phyloP scores from a whole-genome alignment of 2,888 invertebrate species.

The Caradrina kadenii region DNA sequence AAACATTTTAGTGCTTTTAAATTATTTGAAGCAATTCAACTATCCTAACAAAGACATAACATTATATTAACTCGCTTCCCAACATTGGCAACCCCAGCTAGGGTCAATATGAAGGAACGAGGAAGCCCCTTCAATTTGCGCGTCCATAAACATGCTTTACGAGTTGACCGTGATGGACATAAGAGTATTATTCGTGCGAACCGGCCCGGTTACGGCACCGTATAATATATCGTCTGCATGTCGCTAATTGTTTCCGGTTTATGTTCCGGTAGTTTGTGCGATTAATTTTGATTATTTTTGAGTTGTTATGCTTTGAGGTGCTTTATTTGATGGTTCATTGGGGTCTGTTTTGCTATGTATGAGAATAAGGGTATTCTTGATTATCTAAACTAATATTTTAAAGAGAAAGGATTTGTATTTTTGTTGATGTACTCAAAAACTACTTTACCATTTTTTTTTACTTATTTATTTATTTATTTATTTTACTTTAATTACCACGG shows the following conservation, averaged over 20 bases:
- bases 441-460: too few species aligned
- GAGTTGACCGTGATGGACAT: conserved; percentile 73
- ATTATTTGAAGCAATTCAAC: background rate
- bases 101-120: conserved; percentile 69
- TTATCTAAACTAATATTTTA: background rate
- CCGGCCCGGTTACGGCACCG: conserved; percentile 47
- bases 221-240: conserved; percentile 50
- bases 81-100: conserved; percentile 58
- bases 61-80: conserved; percentile 4
- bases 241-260: conserved; percentile 62
- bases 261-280: conserved; percentile 28
- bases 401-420: too few species aligned
- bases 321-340: conserved; percentile 5
- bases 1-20: background rate
- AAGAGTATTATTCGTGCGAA: conserved; percentile 63
- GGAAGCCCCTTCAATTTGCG: conserved; percentile 76
- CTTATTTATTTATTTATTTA: too few species aligned
- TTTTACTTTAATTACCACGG: too few species aligned
- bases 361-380: conserved; percentile 2
- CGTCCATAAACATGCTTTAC: conserved; percentile 78
- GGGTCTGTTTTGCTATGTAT: background rate
- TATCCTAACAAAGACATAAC: background rate
- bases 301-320: conserved; percentile 9
- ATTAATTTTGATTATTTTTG: conserved; percentile 52
- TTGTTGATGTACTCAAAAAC: too few species aligned